A percentile compares a stretch with the other conserved stretches of the same genome.
phyloP scores from a whole-genome alignment of 2,888 invertebrate genomes.

The Drosophila anomalata region DNA sequence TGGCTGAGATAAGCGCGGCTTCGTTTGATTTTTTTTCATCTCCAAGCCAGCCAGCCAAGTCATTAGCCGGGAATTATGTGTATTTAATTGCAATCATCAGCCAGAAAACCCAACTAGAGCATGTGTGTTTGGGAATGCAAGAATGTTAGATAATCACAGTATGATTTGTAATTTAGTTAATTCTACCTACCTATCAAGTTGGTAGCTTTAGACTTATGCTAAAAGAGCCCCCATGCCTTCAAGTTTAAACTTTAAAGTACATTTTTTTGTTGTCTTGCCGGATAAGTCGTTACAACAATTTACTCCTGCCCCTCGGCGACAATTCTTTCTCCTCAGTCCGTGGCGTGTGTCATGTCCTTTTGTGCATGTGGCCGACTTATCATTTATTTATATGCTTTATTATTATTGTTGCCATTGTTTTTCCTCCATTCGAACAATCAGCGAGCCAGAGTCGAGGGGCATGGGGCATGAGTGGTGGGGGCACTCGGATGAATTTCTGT shows the following conservation, averaged over 20 bases:
- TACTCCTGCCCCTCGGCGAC: conserved; percentile 32
- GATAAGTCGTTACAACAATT: conserved; percentile 1
- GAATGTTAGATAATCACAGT: background rate
- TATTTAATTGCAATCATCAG: conserved; percentile 61
- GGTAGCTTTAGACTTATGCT: background rate
- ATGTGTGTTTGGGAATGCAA: conserved; percentile 1
- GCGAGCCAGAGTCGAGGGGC: conserved; percentile 1
- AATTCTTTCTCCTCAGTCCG: conserved; percentile 43
- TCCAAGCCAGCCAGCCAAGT: conserved; percentile 24
- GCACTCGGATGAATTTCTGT: conserved; percentile 33
- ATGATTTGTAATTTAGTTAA: conserved; percentile 1
- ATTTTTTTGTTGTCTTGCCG: background rate
- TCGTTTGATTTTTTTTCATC: conserved; percentile 45
- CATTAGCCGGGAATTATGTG: conserved; percentile 54
- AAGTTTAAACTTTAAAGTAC: background rate
- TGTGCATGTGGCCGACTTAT: conserved; percentile 64
- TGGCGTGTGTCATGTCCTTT: conserved; percentile 53
- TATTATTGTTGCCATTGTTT: conserved; percentile 56
- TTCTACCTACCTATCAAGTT: background rate
- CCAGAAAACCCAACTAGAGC: conserved; percentile 13
- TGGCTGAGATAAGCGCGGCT: conserved; percentile 50
- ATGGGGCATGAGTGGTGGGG: background rate
- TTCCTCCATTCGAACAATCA: conserved; percentile 31
- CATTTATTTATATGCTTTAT: conserved; percentile 72
- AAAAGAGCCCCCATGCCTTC: no score